Evolutionary conservation across 2,888 invertebrate genomes (phyloP), one percentile per base, ranked within the genome.

Genomic region (Aleiodes leptofemur): DNA sequence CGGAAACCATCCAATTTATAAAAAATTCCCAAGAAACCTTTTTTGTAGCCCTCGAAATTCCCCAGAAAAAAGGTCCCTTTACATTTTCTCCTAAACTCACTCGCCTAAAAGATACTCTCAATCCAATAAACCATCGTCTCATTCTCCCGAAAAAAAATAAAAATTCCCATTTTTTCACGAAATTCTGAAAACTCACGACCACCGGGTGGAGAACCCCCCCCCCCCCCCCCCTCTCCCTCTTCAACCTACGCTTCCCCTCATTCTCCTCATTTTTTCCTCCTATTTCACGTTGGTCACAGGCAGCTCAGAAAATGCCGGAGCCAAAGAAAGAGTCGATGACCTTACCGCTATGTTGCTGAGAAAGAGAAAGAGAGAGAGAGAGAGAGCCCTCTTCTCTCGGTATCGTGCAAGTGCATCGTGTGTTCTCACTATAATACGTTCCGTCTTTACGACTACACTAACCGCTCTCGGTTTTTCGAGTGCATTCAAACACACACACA

Each of bases 241-340:
- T 23, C 23, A 23, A 23, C 2, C 1, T 23, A 1, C 23, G 1
- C 23, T 23, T 23, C 23, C 23, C 23, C 23, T 23, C 23, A 23
- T 23, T 55, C 38, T 16, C 53, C 66, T 34, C 53, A 55, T 55
- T 61, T 55, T 53, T 61, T 38, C 29, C 73, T 69, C 14, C 61
- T 53, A 48, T 43, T 61, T 61, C 69, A 50, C 64, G 55, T 55
- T 14, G 48, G 57, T 50, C 43, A 43, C 64, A 64, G 14, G 61
- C 14, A 16, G 14, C 34, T 6, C 38, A 38, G 38, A 16, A 64
- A 64, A 14, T 7, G 64, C 48, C 64, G 43, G 64, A 43, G 9
- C 43, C 9, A 23, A 64, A 64, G 57, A 50, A 48, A 76, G 76
- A 77, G 79, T 79, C 79, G 74, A 77, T 74, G 79, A 79, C 77